These are phyloP conservation scores for Plecturocebus donacophilus DNA, from an alignment of 2,113 vertebrate genomes.

Conservation along the genomic window DNA sequence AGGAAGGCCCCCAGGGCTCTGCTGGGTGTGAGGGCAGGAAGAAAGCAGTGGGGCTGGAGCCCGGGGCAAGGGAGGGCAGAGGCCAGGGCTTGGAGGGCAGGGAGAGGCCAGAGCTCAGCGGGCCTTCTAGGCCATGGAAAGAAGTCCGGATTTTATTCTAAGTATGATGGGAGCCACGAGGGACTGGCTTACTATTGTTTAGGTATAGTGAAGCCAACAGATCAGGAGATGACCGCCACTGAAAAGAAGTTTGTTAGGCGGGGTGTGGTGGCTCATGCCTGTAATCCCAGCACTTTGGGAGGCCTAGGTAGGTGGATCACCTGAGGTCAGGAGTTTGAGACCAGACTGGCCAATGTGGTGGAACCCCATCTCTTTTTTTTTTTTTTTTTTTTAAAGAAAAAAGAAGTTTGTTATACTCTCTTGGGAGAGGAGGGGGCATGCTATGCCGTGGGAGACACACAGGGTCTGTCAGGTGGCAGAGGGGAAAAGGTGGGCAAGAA, in stretches of 20 bases:
- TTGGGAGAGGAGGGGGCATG: not conserved
- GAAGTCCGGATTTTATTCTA: not conserved
- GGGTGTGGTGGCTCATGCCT: not conserved
- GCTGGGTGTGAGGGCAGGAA: not conserved
- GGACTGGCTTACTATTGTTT: not conserved
- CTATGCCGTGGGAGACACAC: not conserved
- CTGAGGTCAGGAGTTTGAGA: too few species aligned
- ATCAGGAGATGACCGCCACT: not conserved
- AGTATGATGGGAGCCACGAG: not conserved
- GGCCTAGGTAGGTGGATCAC: too few species aligned
- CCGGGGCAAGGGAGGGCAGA: accelerated
- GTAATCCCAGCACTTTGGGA: too few species aligned
- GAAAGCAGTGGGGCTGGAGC: not conserved
- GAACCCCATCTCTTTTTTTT: too few species aligned
- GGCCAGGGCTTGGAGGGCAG: not conserved
- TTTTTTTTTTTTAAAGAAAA: not conserved
- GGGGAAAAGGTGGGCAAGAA: not conserved
- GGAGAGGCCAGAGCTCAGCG: not conserved
- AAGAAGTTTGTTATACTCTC: not conserved
- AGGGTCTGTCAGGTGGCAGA: not conserved
- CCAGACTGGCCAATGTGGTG: too few species aligned
- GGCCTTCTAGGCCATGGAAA: not conserved
- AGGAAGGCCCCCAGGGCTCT: not conserved
- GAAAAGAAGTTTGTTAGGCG: not conserved
- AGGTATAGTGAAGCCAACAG: not conserved